Evolutionary conservation across 2,113 vertebrate genomes (phyloP), one percentile per base, ranked within the genome.

Genomic region (Hyla sarda): DNA sequence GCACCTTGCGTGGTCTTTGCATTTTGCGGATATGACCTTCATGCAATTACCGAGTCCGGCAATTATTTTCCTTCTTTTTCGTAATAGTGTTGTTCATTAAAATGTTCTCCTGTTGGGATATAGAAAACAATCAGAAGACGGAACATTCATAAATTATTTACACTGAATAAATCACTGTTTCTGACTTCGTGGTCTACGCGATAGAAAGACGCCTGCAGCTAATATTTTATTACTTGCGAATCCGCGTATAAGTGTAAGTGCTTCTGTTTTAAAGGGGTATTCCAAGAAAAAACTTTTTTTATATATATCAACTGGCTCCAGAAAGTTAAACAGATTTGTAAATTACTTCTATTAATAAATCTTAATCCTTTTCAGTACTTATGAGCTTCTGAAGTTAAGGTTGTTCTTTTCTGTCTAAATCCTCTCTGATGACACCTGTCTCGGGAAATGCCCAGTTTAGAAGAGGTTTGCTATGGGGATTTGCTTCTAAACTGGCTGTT

Each of bases 71-170:
- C 67, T 47, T 62, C 8, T 81, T 72, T 65, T 87, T 74, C 41
- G 2, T 73, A 47, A 74, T 74, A 82, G 67, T 74, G 19, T 54
- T 87, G 78, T 87, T 87, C 84, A 86, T 86, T 86, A 86, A 80
- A 86, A 81, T 86, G 48, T 62, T 32, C 85, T 82, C 78, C 67
- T 87, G 78, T 82, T 71, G 54, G 65, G 69, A 87, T 23, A 14
- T 21, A 62, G 58, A 82, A 86, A 87, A 87, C 78, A 87, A 87
- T 87, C 85, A 82, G 50, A 82, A 41, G 50, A 65, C 37, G 60
- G 62, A 86, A 72, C 69, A 19, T 10, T 81, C 73, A 87, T 87
- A 81, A 82, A 87, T 87, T 74, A 87, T 81, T 87, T 87, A 74
- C 85, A 60, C 56, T 58, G 77, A 65, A 82, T 82, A 87, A 79